Evolutionary conservation across 2,888 invertebrate species (phyloP), one percentile per base, ranked within the genome.

Genomic region (Dascillus cervinus): DNA sequence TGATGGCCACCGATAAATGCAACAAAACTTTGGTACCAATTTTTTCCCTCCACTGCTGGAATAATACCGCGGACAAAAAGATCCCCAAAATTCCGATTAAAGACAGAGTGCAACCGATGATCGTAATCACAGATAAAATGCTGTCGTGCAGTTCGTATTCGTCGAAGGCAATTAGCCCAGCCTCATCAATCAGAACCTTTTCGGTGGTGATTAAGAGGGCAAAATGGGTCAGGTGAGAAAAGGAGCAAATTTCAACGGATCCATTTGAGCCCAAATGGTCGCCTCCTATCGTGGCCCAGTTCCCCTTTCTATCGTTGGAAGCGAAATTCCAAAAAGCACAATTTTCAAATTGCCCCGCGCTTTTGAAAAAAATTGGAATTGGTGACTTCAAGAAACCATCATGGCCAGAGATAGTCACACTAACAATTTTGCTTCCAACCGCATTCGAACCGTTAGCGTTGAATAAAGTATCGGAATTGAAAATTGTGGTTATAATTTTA

Each of bases 11-110:
- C 22, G 73, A 72, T 11, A 76, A 56, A 46, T 75, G 72, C n/a
- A 75, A 50, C 62, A 75, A 66, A 22, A 76, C 69, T 52, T 73
- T 73, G 28, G 73, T 79, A 29, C 72, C 77, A 39, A 73, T 70
- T 36, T 76, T 76, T 44, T 71, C 64, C 19, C 80, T 64, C 72
- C 80, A 76, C 12, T 73, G 67, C 37, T 70, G 64, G 51, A 76
- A 77, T 11, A 72, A 26, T 1, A 63, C 34, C 0, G 73, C 74
- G 0, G 76, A 76, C 4, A 72, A 24, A 2, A 66, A 71, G 3
- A 77, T 70, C 10, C 71, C 52, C 1, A 58, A 23, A 2, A 77
- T 50, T 2, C 76, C 75, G n/a, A 72, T 41, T 1, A 71, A 48
- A 0, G 75, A 74, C 0, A 73, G 29, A 8, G 54, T 51, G 47